Evolutionary conservation across 1,140 invertebrate genomes (phyloP), one percentile per base, ranked within the genome.

Genomic region (Drosophila hydei): DNA sequence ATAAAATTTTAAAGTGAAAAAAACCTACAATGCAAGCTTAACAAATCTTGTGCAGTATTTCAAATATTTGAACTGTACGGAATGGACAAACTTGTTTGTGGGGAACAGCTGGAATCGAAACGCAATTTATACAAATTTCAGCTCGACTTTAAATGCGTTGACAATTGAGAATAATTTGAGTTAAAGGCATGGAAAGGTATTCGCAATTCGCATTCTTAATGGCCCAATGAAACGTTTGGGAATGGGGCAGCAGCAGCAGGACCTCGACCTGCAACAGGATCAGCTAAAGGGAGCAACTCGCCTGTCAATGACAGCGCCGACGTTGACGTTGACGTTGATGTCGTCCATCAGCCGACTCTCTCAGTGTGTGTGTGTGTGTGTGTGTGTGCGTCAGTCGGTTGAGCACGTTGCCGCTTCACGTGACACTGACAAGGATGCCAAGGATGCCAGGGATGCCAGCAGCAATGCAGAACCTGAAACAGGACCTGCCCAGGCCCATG

Each of bases 321-420:
- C 62, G 70, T 68, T 47, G 58, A 30, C 48, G 48, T 25, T 70
- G 65, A 47, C 67, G 50, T 50, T 36, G 60, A 65, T 75, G 77
- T 48, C 77, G 78, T 80, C 74, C 78, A 69, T 80, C 77, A 81
- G 77, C 61, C 62, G 30, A 14, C 14, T 42, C 38, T 18, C 38
- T 5, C n/a, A 14, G n/a, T 16, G n/a, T 40, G 38, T 40, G n/a
- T 14, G 36, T 40, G 36, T 40, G 7, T n/a, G 38, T 16, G 38
- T 40, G 38, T 45, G 27, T 59, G 38, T 54, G 54, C 50, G 63
- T 61, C 70, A 61, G 70, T 81, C 56, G 62, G 77, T 80, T 72
- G 77, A 75, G 79, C 81, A 87, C 81, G 83, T 87, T 87, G 81
- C 77, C 61, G 71, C 18, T 87, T 70, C 83, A 87, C 83, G 81